Conservation (phyloP, 2,113 vertebrate species). For the Pogonocichla stellata region DNA sequence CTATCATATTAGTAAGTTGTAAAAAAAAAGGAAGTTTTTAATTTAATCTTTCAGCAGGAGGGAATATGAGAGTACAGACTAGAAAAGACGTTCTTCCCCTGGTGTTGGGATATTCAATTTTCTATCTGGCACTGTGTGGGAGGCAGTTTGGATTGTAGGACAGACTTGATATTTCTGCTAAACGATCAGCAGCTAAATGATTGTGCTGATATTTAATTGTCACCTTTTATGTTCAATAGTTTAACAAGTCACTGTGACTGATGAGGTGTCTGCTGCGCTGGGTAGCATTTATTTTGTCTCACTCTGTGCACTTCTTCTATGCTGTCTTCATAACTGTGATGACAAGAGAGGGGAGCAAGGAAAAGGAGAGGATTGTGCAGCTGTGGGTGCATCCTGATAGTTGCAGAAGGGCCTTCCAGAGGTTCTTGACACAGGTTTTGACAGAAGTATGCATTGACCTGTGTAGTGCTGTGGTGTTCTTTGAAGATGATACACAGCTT, state of each 20-base stretch:
- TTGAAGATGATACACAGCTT: background rate
- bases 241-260: conserved; percentile 9
- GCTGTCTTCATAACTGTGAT: background rate
- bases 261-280: background rate
- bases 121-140: background rate
- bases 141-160: background rate
- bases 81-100: background rate
- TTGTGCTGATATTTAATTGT: conserved; percentile 37
- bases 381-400: background rate
- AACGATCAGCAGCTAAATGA: conserved; percentile 7
- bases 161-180: conserved; percentile 24
- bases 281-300: background rate
- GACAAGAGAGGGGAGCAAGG: background rate
- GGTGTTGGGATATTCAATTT: background rate
- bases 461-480: background rate
- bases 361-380: background rate
- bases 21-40: background rate
- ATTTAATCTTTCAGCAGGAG: background rate
- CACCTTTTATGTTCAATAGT: conserved; percentile 18
- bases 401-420: background rate
- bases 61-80: background rate
- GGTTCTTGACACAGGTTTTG: background rate
- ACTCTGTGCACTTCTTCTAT: background rate
- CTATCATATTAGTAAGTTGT: background rate
- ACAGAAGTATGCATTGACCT: accelerated